Evolutionary conservation across 2,888 invertebrate genomes (phyloP).

Genomic region (Machimus atricapillus): DNA sequence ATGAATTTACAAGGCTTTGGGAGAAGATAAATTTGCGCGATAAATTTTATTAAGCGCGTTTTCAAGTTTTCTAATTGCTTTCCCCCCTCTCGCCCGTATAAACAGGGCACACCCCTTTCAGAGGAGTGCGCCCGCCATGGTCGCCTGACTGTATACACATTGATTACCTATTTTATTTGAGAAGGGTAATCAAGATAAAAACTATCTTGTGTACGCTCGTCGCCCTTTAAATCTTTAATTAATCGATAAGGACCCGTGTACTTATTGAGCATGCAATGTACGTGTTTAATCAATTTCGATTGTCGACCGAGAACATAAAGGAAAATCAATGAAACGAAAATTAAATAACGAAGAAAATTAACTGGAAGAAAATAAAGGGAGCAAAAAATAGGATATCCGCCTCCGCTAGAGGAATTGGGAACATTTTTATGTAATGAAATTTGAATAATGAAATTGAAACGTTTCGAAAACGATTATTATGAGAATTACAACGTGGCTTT

Average conservation of each 20-base stretch:
- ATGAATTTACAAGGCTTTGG: background rate
- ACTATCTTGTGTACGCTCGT: background rate
- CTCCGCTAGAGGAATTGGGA: background rate
- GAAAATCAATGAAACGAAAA: background rate
- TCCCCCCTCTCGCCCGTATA: background rate
- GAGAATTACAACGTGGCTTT: background rate
- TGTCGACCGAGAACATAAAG: background rate
- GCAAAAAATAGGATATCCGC: background rate
- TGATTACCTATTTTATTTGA: background rate
- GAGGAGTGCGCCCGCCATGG: background rate
- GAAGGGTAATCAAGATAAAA: background rate
- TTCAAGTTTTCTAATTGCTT: background rate
- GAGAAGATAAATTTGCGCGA: background rate
- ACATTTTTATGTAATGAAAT: background rate
- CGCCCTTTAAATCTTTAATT: background rate
- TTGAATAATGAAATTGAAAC: background rate
- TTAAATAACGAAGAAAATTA: background rate
- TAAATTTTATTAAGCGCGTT: background rate
- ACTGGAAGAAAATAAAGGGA: background rate
- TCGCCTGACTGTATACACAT: background rate
- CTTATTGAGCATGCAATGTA: background rate
- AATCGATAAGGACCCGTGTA: background rate
- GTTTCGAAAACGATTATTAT: background rate
- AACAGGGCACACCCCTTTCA: background rate
- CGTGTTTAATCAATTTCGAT: background rate